Evolutionary conservation across 2,797 vertebrate species (phyloP).

Genomic region (Parauchenoglanis punctatus): DNA sequence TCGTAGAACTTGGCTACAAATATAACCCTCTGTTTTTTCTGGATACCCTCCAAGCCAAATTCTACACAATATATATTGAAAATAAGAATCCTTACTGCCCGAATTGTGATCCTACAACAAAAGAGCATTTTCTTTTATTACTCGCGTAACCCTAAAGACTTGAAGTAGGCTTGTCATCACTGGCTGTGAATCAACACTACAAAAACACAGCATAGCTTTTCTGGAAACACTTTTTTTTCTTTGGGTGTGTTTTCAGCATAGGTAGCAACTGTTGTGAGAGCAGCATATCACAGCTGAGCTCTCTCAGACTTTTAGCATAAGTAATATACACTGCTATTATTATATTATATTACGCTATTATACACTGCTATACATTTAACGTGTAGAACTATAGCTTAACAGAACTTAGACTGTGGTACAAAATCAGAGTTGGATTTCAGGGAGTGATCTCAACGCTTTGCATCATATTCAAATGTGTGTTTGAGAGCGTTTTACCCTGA

Average conservation of each 20-base stretch:
- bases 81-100: neutral
- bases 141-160: neutral
- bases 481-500: neutral
- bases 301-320: neutral
- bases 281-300: neutral
- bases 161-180: neutral
- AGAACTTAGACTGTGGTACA: neutral
- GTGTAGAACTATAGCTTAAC: neutral
- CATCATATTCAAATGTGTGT: conserved; percentile 13
- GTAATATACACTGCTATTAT: neutral
- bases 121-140: neutral
- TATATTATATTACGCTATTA: neutral
- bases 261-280: neutral
- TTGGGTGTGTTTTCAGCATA: neutral
- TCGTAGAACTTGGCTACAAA: neutral
- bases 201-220: neutral
- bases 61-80: neutral
- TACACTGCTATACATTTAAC: neutral
- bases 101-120: neutral
- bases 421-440: neutral
- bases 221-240: neutral
- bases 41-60: neutral
- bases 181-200: neutral
- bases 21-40: neutral
- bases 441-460: conserved; percentile 7